phyloP scores from a whole-genome alignment of 2,888 invertebrate genomes.

The Cosmia pyralina region DNA sequence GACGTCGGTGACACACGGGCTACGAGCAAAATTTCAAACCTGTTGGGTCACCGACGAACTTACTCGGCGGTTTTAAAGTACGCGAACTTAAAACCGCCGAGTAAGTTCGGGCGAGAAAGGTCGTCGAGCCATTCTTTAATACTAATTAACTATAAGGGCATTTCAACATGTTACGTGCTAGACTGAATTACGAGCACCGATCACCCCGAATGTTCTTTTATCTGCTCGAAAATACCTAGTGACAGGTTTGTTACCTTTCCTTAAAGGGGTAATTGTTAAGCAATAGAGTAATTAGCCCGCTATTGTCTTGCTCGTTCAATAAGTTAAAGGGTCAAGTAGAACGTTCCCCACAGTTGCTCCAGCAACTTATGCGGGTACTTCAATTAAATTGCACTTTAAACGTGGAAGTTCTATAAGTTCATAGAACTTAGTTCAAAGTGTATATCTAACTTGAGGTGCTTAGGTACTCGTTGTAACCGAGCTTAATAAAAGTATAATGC shows the following conservation, averaged over 20 bases:
- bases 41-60: too few relatives aligned
- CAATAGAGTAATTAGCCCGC: constrained; percentile 54
- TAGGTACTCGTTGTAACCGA: constrained; percentile 17
- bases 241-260: constrained; percentile 24
- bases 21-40: too few relatives aligned
- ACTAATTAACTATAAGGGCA: too few relatives aligned
- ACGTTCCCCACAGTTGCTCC: constrained; percentile 52
- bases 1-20: too few relatives aligned
- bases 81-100: too few relatives aligned
- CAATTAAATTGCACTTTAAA: constrained; percentile 63
- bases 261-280: constrained; percentile 45
- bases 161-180: background rate
- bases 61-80: too few relatives aligned
- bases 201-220: too few relatives aligned
- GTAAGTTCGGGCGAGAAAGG: too few relatives aligned
- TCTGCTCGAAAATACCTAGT: background rate
- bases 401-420: constrained; percentile 57
- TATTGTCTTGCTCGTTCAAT: constrained; percentile 50
- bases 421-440: constrained; percentile 45
- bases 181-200: background rate
- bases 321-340: constrained; percentile 56
- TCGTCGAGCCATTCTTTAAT: too few relatives aligned
- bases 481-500: constrained; percentile 49
- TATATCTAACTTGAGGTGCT: constrained; percentile 31
- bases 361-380: constrained; percentile 61